Evolutionary conservation across 2,888 invertebrate species (phyloP).

Genomic region (Temnothorax ravouxi): DNA sequence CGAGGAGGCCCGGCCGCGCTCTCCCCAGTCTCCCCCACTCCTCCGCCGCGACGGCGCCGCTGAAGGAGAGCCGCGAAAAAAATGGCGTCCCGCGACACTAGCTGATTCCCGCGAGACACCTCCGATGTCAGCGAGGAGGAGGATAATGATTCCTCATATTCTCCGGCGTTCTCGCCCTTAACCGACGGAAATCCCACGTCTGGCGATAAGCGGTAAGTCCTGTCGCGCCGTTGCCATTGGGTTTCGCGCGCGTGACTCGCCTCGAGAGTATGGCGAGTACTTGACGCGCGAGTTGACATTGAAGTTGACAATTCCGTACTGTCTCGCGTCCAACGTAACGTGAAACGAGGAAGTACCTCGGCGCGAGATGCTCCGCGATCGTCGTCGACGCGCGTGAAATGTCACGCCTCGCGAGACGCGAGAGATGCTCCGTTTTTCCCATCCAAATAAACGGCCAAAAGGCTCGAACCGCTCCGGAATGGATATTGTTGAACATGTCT

Average conservation of each 20-base stretch:
- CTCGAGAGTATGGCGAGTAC: too few relatives aligned
- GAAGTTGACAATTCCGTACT: background rate
- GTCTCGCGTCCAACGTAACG: background rate
- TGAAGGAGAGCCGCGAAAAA: constrained; percentile 51
- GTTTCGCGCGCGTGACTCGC: background rate
- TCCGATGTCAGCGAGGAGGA: constrained; percentile 74
- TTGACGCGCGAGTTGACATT: background rate
- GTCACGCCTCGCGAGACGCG: background rate
- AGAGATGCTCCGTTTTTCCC: background rate
- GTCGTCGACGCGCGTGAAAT: background rate
- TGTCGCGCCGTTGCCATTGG: background rate
- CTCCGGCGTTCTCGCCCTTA: constrained; percentile 77
- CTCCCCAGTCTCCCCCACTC: background rate
- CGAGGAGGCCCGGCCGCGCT: constrained; percentile 5
- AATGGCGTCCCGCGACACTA: constrained; percentile 67
- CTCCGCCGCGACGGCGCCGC: constrained; percentile 15
- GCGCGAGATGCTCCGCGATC: background rate
- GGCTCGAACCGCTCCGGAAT: background rate
- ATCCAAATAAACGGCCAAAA: background rate
- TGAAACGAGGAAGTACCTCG: background rate
- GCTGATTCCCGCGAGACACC: constrained; percentile 66
- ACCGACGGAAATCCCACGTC: constrained; percentile 72
- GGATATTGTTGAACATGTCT: background rate
- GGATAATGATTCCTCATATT: constrained; percentile 78
- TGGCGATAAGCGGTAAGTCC: constrained; percentile 48